A percentile compares a stretch with the other conserved stretches of the same genome.
These are phyloP conservation scores for Poecilia picta DNA, from an alignment of 2,797 vertebrate genomes.

Conservation along the genomic window DNA sequence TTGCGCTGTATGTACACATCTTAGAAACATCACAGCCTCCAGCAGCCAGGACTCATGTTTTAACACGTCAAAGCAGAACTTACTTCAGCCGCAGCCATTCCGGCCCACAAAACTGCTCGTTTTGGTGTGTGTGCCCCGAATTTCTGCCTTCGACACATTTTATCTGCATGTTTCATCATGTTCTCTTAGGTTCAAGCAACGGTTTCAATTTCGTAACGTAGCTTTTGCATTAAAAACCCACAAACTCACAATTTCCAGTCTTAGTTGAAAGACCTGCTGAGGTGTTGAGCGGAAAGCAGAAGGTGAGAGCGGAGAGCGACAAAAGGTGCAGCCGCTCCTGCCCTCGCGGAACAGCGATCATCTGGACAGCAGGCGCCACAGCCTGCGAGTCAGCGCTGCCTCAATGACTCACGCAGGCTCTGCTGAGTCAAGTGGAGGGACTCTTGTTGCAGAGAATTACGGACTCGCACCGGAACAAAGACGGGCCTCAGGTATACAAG, in stretches of 20 bases:
- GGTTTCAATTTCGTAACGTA: background rate
- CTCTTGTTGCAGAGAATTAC: conserved; percentile 40
- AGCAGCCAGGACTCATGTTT: conserved; percentile 36
- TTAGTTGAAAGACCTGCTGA: conserved; percentile 6
- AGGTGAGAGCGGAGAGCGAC: conserved; percentile 5
- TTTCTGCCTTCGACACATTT: conserved; percentile 6
- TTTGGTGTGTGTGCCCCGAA: background rate
- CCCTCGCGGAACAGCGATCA: conserved; percentile 33
- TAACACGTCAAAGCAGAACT: conserved; percentile 43
- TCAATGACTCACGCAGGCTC: conserved; percentile 60
- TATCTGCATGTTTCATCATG: conserved; percentile 7
- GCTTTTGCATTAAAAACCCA: conserved; percentile 9
- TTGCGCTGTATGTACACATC: conserved; percentile 8
- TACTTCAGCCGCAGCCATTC: background rate
- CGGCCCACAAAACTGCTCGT: background rate
- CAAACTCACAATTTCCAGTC: background rate
- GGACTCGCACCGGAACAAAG: conserved; percentile 24
- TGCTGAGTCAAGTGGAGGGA: conserved; percentile 61
- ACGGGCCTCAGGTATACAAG: background rate
- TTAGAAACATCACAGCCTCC: conserved; percentile 8
- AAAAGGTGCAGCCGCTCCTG: conserved; percentile 9
- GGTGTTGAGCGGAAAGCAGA: conserved; percentile 7
- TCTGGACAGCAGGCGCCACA: conserved; percentile 49
- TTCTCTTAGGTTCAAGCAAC: background rate
- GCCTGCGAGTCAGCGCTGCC: conserved; percentile 47